These are phyloP conservation scores for Meliscaeva auricollis DNA, from an alignment of 2,888 invertebrate genomes.

Conservation along the genomic window DNA sequence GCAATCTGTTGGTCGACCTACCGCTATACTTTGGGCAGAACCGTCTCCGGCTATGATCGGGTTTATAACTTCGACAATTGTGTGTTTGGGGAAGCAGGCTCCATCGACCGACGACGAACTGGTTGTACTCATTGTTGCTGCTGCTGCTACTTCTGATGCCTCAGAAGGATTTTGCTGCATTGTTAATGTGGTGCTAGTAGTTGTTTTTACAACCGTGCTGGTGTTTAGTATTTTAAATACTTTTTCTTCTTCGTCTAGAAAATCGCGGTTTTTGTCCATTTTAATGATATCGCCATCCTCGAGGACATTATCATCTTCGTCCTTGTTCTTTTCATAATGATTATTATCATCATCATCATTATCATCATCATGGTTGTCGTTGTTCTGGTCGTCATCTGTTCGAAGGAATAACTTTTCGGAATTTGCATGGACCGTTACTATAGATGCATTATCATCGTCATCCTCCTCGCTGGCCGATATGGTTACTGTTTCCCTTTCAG, in stretches of 20 bases:
- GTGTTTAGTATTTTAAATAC: conserved; percentile 60
- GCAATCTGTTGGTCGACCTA: conserved; percentile 81
- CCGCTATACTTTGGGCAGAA: conserved; percentile 82
- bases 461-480: conserved; percentile 82
- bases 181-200: conserved; percentile 77
- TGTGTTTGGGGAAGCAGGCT: conserved; percentile 77
- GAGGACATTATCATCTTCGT: conserved; percentile 77
- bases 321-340: conserved; percentile 59
- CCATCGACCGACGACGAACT: conserved; percentile 60
- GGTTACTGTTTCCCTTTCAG: conserved; percentile 79
- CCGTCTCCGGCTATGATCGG: conserved; percentile 84
- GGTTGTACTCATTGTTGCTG: conserved; percentile 41
- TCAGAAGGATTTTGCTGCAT: conserved; percentile 79
- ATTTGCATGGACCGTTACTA: conserved; percentile 84
- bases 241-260: conserved; percentile 11
- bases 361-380: conserved; percentile 37
- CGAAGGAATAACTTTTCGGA: conserved; percentile 83
- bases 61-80: conserved; percentile 84
- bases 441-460: conserved; percentile 85
- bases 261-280: conserved; percentile 52
- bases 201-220: conserved; percentile 58
- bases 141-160: not conserved
- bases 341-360: conserved; percentile 3
- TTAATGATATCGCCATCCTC: conserved; percentile 62
- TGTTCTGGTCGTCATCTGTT: conserved; percentile 78